Conservation (phyloP, 2,113 vertebrate species). For the Caretta caretta region DNA sequence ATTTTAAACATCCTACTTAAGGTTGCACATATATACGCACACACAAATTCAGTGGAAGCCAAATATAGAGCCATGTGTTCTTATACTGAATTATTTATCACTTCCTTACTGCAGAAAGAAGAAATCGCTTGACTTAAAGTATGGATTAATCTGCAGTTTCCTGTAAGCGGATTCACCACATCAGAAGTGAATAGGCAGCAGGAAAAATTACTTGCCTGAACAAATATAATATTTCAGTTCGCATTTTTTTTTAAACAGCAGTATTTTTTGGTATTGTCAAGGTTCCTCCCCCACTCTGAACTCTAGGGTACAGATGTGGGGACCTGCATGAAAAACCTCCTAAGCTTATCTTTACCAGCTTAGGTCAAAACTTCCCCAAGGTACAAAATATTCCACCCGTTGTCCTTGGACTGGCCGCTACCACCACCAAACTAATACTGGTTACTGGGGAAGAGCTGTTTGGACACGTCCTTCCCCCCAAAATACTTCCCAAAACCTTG, state of each 20-base stretch:
- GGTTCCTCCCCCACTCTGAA: too few species aligned
- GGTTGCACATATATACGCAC: background rate
- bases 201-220: background rate
- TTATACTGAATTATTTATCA: background rate
- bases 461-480: too few species aligned
- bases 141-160: background rate
- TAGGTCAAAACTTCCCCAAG: too few species aligned
- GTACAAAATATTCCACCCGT: too few species aligned
- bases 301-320: too few species aligned
- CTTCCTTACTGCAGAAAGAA: background rate
- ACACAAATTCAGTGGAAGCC: background rate
- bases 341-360: too few species aligned
- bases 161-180: background rate
- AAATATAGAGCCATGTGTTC: rapidly evolving
- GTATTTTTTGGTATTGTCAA: background rate
- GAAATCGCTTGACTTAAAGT: background rate
- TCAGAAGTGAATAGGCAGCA: background rate
- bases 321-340: too few species aligned
- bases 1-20: background rate
- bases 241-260: background rate
- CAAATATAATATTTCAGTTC: rapidly evolving
- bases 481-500: too few species aligned
- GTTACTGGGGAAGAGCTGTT: too few species aligned
- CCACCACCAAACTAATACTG: too few species aligned
- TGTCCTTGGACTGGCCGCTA: too few species aligned